Percentiles rank a stretch among this genome's conserved stretches.
These are phyloP conservation scores for Pseudomugil gertrudae DNA, from an alignment of 2,797 vertebrate genomes.

Conservation along the genomic window DNA sequence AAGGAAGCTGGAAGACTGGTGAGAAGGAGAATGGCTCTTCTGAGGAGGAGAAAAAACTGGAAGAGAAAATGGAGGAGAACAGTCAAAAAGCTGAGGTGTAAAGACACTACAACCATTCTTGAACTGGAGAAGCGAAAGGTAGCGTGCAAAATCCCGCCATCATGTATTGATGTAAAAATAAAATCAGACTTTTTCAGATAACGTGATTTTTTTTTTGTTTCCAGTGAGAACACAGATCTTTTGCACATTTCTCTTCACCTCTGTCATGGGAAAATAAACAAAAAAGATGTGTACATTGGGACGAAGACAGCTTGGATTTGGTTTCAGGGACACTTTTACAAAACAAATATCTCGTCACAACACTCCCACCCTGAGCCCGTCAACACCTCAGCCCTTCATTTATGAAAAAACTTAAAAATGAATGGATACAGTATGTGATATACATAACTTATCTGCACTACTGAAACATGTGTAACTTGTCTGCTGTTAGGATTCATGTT, in stretches of 20 bases:
- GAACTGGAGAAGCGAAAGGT: slow-evolving; percentile 71
- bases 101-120: slow-evolving; percentile 65
- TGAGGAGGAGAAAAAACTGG: slow-evolving; percentile 97
- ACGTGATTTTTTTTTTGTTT: slow-evolving; percentile 23
- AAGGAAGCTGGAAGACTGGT: slow-evolving; percentile 86
- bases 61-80: slow-evolving; percentile 94
- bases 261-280: slow-evolving; percentile 43
- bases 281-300: slow-evolving; percentile 57
- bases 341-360: slow-evolving; percentile 74
- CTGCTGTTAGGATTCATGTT: slow-evolving; percentile 73
- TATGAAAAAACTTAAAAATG: slow-evolving; percentile 36
- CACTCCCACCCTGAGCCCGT: slow-evolving; percentile 23
- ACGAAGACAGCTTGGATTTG: slow-evolving; percentile 75
- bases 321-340: slow-evolving; percentile 76
- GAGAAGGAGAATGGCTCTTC: slow-evolving; percentile 94
- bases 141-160: slow-evolving; percentile 14
- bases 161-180: not conserved
- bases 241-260: slow-evolving; percentile 78
- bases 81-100: slow-evolving; percentile 96
- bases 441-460: slow-evolving; percentile 75
- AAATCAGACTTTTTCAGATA: slow-evolving; percentile 10
- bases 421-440: slow-evolving; percentile 65
- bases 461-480: slow-evolving; percentile 73
- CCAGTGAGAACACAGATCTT: slow-evolving; percentile 74
- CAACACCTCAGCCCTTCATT: slow-evolving; percentile 32